A percentile compares a stretch with the other conserved stretches of the same genome.
These are phyloP conservation scores for Pogonophryne albipinna DNA, from an alignment of 2,797 vertebrate species.

Conservation along the genomic window DNA sequence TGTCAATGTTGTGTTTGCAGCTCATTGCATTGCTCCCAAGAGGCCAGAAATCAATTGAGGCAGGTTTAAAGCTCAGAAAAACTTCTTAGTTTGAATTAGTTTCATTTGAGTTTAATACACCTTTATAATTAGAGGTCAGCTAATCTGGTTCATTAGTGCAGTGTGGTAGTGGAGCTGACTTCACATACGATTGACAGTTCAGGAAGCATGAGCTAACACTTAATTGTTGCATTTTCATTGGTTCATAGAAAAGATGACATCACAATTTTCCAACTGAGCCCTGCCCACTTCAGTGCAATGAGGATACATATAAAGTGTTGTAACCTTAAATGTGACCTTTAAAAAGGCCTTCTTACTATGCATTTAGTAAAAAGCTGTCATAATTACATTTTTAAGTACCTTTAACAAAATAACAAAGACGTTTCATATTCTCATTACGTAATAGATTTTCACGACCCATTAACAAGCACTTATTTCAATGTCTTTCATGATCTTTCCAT, in stretches of 20 bases:
- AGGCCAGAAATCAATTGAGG: too few relatives aligned
- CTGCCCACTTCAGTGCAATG: not conserved
- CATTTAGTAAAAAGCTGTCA: not conserved
- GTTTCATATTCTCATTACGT: not conserved
- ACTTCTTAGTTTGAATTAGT: not conserved
- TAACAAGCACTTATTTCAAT: constrained; percentile 11
- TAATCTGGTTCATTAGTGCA: not conserved
- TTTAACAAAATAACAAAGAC: constrained; percentile 5
- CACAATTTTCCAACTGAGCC: not conserved
- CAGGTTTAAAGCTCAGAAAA: too few relatives aligned
- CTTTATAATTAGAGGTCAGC: not conserved
- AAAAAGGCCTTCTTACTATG: too few relatives aligned
- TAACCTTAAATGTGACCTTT: too few relatives aligned
- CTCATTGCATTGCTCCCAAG: too few relatives aligned
- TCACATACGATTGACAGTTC: not conserved
- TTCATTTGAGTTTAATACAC: not conserved
- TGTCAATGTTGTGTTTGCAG: too few relatives aligned
- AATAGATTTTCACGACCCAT: not conserved
- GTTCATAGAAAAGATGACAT: too few relatives aligned
- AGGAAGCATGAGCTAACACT: not conserved
- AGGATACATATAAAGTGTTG: too few relatives aligned
- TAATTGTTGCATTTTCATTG: not conserved
- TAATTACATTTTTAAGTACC: not conserved
- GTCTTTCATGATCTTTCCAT: not conserved
- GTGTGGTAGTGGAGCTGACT: not conserved